These are phyloP conservation scores for Parasteatoda tepidariorum DNA, from an alignment of 1,140 invertebrate genomes.

Conservation along the genomic window DNA sequence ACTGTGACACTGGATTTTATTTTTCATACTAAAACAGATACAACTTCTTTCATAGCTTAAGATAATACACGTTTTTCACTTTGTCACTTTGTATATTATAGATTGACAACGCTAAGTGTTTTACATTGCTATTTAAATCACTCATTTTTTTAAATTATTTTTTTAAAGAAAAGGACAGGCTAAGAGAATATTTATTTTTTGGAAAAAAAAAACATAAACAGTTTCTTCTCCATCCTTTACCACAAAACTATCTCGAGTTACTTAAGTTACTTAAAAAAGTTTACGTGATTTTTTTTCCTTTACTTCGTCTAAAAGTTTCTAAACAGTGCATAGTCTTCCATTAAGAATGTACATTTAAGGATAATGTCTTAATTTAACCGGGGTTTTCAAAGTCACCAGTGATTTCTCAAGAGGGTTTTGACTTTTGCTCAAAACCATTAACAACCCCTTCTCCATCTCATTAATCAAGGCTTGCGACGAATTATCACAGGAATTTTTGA, in stretches of 20 bases:
- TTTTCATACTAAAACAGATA: no score
- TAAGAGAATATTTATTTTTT: no score
- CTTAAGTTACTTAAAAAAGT: neutral
- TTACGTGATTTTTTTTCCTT: neutral
- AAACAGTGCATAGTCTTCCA: constrained; percentile 40
- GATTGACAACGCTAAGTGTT: no score
- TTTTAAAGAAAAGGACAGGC: no score
- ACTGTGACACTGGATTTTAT: no score
- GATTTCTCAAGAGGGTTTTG: constrained; percentile 47
- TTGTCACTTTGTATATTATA: no score
- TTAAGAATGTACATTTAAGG: constrained; percentile 36
- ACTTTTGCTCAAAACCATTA: constrained; percentile 52
- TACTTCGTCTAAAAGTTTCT: neutral
- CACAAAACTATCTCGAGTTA: neutral
- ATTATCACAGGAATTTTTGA: constrained; percentile 28
- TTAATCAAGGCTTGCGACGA: constrained; percentile 49
- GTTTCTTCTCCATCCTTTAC: no score
- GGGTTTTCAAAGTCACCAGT: constrained; percentile 48
- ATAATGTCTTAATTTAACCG: constrained; percentile 50
- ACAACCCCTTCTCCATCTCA: constrained; percentile 49
- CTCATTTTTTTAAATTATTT: no score
- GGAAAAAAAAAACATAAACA: no score
- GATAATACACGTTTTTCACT: no score
- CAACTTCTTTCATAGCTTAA: no score
- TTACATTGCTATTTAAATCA: no score